Conservation (phyloP, 2,797 vertebrate species). For the Octomys mimax region DNA sequence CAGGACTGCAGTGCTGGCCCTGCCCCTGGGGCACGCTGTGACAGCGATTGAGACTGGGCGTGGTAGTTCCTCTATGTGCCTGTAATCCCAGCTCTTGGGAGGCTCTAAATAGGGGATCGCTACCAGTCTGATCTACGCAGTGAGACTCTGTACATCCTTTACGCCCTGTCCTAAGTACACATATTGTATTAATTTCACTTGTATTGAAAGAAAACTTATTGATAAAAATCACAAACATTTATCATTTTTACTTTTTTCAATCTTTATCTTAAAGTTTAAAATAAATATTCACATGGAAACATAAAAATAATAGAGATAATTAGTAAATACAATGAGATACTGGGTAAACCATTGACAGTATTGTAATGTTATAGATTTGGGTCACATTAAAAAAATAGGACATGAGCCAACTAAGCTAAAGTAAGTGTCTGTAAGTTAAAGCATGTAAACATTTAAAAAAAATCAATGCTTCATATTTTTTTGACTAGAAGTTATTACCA, state of each 20-base stretch:
- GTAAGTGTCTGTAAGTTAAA: neutral
- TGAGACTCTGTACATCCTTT: too few species aligned
- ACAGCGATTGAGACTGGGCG: too few species aligned
- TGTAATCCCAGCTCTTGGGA: too few species aligned
- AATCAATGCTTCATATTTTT: neutral
- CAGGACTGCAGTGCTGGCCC: too few species aligned
- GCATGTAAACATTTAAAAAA: neutral
- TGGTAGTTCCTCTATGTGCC: too few species aligned
- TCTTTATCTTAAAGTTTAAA: neutral
- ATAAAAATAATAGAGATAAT: neutral
- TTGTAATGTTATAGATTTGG: neutral
- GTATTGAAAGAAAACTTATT: neutral
- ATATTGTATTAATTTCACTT: neutral
- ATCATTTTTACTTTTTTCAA: neutral
- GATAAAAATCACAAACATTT: neutral
- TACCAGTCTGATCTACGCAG: too few species aligned
- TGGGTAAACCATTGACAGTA: fast-evolving
- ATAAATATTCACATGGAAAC: neutral
- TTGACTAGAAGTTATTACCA: neutral
- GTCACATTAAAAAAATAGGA: neutral
- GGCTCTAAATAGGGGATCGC: too few species aligned
- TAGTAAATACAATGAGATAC: neutral
- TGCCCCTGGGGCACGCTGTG: too few species aligned
- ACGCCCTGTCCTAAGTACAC: too few species aligned
- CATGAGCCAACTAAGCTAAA: neutral